Evolutionary conservation across 2,888 invertebrate species (phyloP).

Genomic region (Lepas anatifera): DNA sequence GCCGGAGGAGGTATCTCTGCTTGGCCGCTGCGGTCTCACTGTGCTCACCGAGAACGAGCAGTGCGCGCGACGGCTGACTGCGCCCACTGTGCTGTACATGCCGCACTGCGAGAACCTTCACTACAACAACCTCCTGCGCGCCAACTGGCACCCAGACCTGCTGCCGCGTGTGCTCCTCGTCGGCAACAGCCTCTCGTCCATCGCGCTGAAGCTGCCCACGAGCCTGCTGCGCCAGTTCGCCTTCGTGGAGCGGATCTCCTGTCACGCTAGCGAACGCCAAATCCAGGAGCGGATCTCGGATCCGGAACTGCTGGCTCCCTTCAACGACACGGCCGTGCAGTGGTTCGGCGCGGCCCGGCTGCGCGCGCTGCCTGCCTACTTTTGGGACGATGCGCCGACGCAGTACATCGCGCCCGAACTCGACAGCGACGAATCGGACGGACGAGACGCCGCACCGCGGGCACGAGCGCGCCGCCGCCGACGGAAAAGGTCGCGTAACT

Average conservation of each 20-base stretch:
- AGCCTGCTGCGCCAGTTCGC: neutral
- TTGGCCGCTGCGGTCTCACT: neutral
- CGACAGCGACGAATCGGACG: neutral
- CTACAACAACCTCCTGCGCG: conserved; percentile 7
- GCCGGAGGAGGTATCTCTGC: neutral
- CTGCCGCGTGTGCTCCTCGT: neutral
- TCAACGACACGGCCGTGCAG: conserved; percentile 14
- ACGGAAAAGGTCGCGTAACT: neutral
- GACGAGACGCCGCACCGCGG: neutral
- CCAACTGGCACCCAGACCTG: conserved; percentile 12
- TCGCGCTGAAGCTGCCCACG: neutral
- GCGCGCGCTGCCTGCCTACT: conserved; percentile 38
- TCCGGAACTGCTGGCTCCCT: neutral
- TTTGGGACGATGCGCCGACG: conserved; percentile 41
- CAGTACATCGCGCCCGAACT: neutral
- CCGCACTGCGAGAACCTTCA: conserved; percentile 12
- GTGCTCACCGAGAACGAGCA: neutral
- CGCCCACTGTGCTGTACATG: conserved; percentile 1
- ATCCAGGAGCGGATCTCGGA: neutral
- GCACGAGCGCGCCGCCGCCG: neutral
- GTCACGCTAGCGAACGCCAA: neutral
- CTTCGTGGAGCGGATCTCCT: neutral
- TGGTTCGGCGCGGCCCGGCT: conserved; percentile 35
- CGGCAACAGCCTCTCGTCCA: conserved; percentile 1
- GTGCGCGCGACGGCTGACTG: conserved; percentile 10